Evolutionary conservation across 2,797 vertebrate genomes (phyloP), one percentile per base, ranked within the genome.

Genomic region (Sebastes taczanowskii): DNA sequence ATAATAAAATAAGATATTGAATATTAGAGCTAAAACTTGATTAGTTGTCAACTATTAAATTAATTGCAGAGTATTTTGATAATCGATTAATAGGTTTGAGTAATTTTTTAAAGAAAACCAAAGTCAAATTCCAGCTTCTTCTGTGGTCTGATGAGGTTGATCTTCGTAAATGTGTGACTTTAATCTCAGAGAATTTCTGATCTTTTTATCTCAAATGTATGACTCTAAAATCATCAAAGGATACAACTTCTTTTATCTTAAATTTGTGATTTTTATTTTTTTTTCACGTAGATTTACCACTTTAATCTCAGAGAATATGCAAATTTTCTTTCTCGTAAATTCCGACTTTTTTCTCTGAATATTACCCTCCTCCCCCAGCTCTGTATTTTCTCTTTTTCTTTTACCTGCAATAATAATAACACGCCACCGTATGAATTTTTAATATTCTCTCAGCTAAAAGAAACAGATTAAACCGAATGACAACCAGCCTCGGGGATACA

Each of bases 401-500:
- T 42, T 42, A 42, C 38, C 38, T 42, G 16, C 38, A 42, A 46
- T 46, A 46, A 46, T 46, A 46, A 46, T 52, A 52, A 52, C 4
- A 10, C 0, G 0, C 49, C 46, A 29, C 1, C 16, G 30, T 32
- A 3, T n/a, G 25, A 13, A 23, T 62, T 2, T n/a, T 22, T 0
- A 58, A 35, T 11, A 11, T 64, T 5, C 25, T 29, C 6, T 13
- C 2, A 14, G 63, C 7, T 62, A 25, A 74, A 2, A 52, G 16
- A 71, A 34, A 58, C 18, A 30, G 20, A 59, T 35, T 7, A 29
- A 52, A 35, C 22, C 5, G 11, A 56, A 6, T 13, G 18, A 27
- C 3, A 7, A 1, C 5, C 1, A 4, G 38, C 60, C 60, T 71
- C 32, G 1, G 32, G 60, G 42, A 55, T 65, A 25, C 29, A 14